Conservation (phyloP, 2,113 vertebrate genomes). For the Oncorhynchus masou region DNA sequence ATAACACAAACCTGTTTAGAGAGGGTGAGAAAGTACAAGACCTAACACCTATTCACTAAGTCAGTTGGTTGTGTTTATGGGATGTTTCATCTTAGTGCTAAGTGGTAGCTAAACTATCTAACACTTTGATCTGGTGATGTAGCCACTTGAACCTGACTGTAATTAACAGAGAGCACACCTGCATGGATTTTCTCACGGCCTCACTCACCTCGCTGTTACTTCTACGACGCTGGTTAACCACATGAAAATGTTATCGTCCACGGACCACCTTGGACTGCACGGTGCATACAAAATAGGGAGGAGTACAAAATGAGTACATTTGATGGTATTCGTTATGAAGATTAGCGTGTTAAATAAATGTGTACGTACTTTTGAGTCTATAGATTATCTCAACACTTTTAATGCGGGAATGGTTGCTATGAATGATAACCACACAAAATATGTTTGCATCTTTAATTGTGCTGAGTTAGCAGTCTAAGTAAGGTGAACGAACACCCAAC, state of each 20-base stretch:
- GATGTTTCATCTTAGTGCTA: no score
- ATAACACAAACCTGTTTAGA: constrained; percentile 11
- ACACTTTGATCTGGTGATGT: no score
- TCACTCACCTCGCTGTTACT: background rate
- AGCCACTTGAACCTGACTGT: no score
- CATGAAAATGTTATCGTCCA: background rate
- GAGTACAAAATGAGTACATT: no score
- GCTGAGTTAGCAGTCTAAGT: constrained; percentile 27
- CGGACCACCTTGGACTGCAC: background rate
- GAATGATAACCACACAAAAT: background rate
- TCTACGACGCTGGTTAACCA: background rate
- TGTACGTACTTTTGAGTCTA: background rate
- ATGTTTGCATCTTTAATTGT: constrained; percentile 26
- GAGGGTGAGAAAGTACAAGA: background rate
- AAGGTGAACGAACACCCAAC: constrained; percentile 7
- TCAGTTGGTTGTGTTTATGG: background rate
- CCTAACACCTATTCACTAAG: background rate
- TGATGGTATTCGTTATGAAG: no score
- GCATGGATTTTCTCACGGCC: background rate
- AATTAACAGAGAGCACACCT: no score
- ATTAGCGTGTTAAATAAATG: no score
- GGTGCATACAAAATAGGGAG: background rate
- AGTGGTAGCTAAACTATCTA: no score
- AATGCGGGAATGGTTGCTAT: background rate
- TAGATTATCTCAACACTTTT: background rate